Evolutionary conservation across 2,113 vertebrate genomes (phyloP), one percentile per base, ranked within the genome.

Genomic region (Rhineura floridana): DNA sequence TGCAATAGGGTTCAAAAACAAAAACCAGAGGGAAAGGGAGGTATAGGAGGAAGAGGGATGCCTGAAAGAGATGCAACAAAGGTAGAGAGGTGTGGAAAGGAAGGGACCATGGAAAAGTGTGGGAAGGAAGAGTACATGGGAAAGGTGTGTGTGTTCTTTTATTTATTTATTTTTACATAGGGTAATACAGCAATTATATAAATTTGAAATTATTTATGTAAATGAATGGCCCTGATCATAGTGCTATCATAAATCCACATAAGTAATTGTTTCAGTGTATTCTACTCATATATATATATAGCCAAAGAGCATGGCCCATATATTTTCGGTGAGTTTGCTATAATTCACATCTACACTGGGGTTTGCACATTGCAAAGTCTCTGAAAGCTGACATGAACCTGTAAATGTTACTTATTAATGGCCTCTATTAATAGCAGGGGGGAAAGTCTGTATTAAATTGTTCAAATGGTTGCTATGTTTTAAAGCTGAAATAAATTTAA

Each of bases 371-470:
- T 86, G 83, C 59, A 89, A 69, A 39, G 89, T 70, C 65, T 90
- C n/a, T 81, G 70, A 87, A 89, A 55, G 75, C 90, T 93, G 87
- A 78, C 87, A 89, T 33, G 25, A 88, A 70, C 91, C 86, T 89
- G 48, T 90, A 90, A 91, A 46, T 89, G 86, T 93, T 90, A 85
- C 76, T 92, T 94, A 91, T 88, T 92, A 94, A 93, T 94, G 84
- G 50, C 75, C 3, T 92, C 42, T 91, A 81, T 92, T 93, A 93
- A 91, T 83, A 92, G 90, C 85, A 82, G 42, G 59, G n/a, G 17
- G 55, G 65, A 82, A 90, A 83, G 88, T 78, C 12, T 67, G 21
- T 89, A 50, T 90, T 95, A 92, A 91, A 80, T 92, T 93, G 95
- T 95, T 93, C 78, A 91, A 89, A 90, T 92, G 89, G 88, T 75